These are phyloP conservation scores for Enoplosus armatus DNA, from an alignment of 2,797 vertebrate species.

Conservation along the genomic window DNA sequence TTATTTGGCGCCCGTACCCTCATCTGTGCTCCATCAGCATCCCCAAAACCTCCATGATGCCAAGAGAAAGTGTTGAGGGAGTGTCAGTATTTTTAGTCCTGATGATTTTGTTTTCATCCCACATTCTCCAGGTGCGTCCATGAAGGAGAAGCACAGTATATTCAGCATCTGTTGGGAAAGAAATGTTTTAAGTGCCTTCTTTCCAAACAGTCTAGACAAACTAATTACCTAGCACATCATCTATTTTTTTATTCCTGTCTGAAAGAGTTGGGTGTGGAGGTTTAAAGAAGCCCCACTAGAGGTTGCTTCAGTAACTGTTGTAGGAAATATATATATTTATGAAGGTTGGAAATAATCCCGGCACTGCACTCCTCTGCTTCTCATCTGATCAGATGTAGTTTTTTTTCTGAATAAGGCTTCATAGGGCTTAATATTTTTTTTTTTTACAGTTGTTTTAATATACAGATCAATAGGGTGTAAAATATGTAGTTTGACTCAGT, in stretches of 20 bases:
- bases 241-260: constrained; percentile 66
- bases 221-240: constrained; percentile 80
- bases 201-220: constrained; percentile 84
- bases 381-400: constrained; percentile 32
- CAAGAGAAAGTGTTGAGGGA: constrained; percentile 50
- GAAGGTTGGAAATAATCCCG: constrained; percentile 57
- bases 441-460: background rate
- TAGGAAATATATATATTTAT: constrained; percentile 69
- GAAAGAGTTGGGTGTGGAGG: constrained; percentile 70
- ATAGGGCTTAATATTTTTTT: no score
- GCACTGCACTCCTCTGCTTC: constrained; percentile 30
- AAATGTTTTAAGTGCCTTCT: constrained; percentile 75
- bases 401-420: constrained; percentile 19
- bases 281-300: constrained; percentile 64
- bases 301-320: constrained; percentile 61
- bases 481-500: background rate
- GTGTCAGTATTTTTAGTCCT: constrained; percentile 65
- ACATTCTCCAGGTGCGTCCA: constrained; percentile 57
- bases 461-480: background rate
- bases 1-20: constrained; percentile 20
- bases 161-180: constrained; percentile 65
- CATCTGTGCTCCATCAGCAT: constrained; percentile 11
- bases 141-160: constrained; percentile 47
- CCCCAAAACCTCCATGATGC: constrained; percentile 38
- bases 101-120: constrained; percentile 57